Percentiles rank a stretch among this genome's conserved stretches.
phyloP scores from a whole-genome alignment of 2,113 vertebrate species.

The Myodes glareolus region DNA sequence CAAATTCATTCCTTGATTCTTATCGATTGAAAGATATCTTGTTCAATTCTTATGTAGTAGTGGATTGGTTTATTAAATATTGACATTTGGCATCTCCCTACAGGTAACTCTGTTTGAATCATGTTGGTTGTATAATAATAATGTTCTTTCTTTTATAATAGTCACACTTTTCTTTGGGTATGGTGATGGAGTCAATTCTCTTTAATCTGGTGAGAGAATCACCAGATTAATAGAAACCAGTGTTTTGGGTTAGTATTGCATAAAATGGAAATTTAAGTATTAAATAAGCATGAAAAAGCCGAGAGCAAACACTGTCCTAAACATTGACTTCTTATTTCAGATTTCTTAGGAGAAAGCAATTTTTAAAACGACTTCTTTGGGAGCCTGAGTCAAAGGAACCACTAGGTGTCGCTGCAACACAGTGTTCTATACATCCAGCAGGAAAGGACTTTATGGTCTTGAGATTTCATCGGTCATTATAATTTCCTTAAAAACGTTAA shows the following conservation, averaged over 20 bases:
- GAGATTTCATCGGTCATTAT: constrained; percentile 77
- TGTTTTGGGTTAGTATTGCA: constrained; percentile 7
- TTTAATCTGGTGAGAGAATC: constrained; percentile 15
- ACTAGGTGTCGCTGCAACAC: constrained; percentile 90
- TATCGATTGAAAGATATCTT: constrained; percentile 17
- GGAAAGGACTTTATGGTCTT: constrained; percentile 17
- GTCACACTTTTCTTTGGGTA: not conserved
- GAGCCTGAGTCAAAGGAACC: constrained; percentile 61
- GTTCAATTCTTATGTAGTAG: not conserved
- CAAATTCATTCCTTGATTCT: constrained; percentile 17
- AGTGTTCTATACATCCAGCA: constrained; percentile 64
- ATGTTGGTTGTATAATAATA: constrained; percentile 21
- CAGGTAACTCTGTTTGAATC: not conserved
- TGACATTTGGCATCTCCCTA: not conserved
- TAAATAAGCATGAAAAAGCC: not conserved
- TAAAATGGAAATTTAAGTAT: constrained; percentile 39
- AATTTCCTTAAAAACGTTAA: constrained; percentile 78
- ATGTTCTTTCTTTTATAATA: constrained; percentile 27
- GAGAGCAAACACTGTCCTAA: not conserved
- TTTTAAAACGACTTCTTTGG: not conserved
- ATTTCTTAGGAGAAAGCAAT: constrained; percentile 46
- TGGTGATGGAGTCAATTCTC: not conserved
- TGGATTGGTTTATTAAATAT: not conserved
- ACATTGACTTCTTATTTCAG: constrained; percentile 19
- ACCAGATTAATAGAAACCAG: not conserved